These are phyloP conservation scores for Hydropsyche betteni DNA, from an alignment of 2,888 invertebrate genomes.

Conservation along the genomic window DNA sequence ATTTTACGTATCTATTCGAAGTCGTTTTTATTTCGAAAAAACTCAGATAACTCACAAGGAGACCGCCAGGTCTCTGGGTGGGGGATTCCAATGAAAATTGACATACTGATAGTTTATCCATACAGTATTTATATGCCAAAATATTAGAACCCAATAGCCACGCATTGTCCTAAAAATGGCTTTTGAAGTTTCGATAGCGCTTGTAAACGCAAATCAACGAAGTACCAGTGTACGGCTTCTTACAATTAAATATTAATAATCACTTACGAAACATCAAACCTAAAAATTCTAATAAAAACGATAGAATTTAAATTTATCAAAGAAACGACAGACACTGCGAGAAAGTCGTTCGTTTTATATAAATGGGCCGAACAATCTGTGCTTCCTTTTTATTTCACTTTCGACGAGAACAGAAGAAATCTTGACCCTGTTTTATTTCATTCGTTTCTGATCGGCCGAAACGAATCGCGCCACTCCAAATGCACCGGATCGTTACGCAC, in stretches of 20 bases:
- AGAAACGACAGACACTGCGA: neutral
- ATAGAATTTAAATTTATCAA: neutral
- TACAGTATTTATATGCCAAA: too few species aligned
- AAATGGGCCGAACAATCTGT: neutral
- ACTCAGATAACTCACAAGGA: neutral
- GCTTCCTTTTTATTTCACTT: constrained; percentile 12
- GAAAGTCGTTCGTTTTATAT: constrained; percentile 7
- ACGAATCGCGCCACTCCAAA: neutral
- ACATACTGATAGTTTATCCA: too few species aligned
- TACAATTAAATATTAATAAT: too few species aligned
- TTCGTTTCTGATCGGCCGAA: constrained; percentile 2
- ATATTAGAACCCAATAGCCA: too few species aligned
- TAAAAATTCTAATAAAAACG: too few species aligned
- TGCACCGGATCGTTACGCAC: constrained; percentile 23
- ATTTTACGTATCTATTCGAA: neutral
- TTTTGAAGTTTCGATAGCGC: too few species aligned
- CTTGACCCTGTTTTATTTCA: constrained; percentile 18
- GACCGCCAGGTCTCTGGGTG: too few species aligned
- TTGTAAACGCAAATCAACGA: too few species aligned
- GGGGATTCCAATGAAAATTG: too few species aligned
- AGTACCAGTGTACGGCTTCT: too few species aligned
- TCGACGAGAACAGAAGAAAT: constrained; percentile 2
- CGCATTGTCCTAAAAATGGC: too few species aligned
- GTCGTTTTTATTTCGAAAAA: neutral
- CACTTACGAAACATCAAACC: too few species aligned